Evolutionary conservation across 2,888 invertebrate species (phyloP).

Genomic region (Lasioglossum lativentre): DNA sequence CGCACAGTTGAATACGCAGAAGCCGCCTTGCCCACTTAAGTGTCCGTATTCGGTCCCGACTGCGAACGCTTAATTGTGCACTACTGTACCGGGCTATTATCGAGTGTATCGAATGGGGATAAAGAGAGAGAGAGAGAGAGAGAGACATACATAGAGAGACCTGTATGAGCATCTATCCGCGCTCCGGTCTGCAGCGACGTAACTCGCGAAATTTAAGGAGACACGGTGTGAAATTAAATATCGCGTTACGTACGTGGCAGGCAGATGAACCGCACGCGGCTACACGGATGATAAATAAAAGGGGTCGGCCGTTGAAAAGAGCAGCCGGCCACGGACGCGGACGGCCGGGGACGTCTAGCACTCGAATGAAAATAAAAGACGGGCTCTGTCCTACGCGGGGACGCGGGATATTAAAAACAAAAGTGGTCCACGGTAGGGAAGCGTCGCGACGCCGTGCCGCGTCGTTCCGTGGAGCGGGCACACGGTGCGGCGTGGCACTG

Average conservation of each 20-base stretch:
- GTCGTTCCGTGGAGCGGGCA: neutral
- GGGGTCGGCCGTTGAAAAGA: slow-evolving; percentile 17
- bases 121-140: neutral
- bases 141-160: neutral
- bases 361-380: slow-evolving; percentile 37
- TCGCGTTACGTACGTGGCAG: slow-evolving; percentile 5
- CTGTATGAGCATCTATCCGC: neutral
- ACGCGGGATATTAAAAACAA: slow-evolving; percentile 68
- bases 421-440: slow-evolving; percentile 41
- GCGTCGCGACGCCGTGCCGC: neutral
- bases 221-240: slow-evolving; percentile 39
- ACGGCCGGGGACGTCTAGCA: slow-evolving; percentile 26
- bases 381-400: slow-evolving; percentile 46
- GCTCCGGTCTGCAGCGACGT: neutral
- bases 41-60: neutral
- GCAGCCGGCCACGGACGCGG: slow-evolving; percentile 24
- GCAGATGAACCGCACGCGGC: slow-evolving; percentile 27
- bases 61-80: neutral
- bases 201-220: neutral
- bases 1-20: neutral
- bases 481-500: neutral
- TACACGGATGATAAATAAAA: slow-evolving; percentile 39
- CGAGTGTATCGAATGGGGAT: neutral
- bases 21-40: neutral
- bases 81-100: neutral